Conservation (phyloP, 2,888 invertebrate genomes). For the Agrotis exclamationis region DNA sequence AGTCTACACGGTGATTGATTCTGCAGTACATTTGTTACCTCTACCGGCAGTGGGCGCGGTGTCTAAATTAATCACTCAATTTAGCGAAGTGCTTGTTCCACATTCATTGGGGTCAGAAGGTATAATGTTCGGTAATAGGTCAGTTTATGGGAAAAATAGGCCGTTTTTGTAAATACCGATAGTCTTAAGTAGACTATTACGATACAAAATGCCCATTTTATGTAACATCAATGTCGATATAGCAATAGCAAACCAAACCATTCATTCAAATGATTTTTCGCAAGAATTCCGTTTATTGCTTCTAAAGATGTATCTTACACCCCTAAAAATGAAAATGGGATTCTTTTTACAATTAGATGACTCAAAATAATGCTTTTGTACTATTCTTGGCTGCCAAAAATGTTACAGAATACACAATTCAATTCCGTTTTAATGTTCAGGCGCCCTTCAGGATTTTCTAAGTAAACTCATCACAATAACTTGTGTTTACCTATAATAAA, state of each 20-base stretch:
- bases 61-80: constrained; percentile 65
- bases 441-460: not conserved
- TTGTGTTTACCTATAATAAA: constrained; percentile 6
- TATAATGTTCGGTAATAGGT: constrained; percentile 18
- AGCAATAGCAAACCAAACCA: too few species aligned
- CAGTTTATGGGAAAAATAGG: constrained; percentile 18
- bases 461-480: constrained; percentile 9
- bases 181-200: not conserved
- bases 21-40: constrained; percentile 47
- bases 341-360: not conserved
- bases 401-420: constrained; percentile 1
- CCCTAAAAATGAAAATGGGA: not conserved
- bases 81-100: constrained; percentile 58
- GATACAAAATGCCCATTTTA: too few species aligned
- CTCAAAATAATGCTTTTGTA: not conserved
- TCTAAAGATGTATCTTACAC: too few species aligned
- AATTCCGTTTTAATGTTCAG: not conserved
- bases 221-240: too few species aligned
- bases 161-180: constrained; percentile 10
- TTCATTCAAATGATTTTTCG: too few species aligned
- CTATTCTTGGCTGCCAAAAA: not conserved
- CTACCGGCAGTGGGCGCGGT: constrained; percentile 38
- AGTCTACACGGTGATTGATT: constrained; percentile 54
- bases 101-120: constrained; percentile 40
- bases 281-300: too few species aligned